Conservation (phyloP, 2,888 invertebrate species). For the Cabera pusaria region DNA sequence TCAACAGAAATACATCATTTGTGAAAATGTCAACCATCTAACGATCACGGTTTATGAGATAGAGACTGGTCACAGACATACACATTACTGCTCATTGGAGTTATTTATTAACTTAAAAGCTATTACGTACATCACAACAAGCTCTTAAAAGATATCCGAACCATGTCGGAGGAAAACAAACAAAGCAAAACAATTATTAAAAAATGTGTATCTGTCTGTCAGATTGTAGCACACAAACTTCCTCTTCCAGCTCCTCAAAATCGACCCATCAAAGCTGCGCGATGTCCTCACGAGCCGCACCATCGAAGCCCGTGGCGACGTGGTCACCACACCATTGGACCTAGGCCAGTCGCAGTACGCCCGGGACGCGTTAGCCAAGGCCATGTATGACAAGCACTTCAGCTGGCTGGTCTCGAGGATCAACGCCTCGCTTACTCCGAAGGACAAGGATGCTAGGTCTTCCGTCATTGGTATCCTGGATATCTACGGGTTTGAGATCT, state of each 20-base stretch:
- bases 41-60: too few species aligned
- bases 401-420: conserved; percentile 94
- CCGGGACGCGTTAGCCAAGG: conserved; percentile 94
- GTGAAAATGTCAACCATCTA: too few species aligned
- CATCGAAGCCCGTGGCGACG: conserved; percentile 93
- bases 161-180: too few species aligned
- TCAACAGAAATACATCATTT: too few species aligned
- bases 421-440: conserved; percentile 88
- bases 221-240: too few species aligned
- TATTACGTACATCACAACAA: too few species aligned
- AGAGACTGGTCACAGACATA: too few species aligned
- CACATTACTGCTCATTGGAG: too few species aligned
- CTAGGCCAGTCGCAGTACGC: conserved; percentile 93
- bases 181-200: too few species aligned
- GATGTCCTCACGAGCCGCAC: conserved; percentile 92
- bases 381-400: conserved; percentile 95
- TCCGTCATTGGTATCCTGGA: conserved; percentile 95
- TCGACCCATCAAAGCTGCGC: conserved; percentile 85
- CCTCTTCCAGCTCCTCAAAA: conserved; percentile 88
- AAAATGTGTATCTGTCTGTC: too few species aligned
- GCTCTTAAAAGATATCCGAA: too few species aligned
- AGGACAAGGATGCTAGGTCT: conserved; percentile 79
- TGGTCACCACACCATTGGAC: conserved; percentile 91
- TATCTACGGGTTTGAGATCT: conserved; percentile 97
- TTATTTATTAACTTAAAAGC: too few species aligned